These are phyloP conservation scores for Sebastes matsubarae DNA, from an alignment of 2,797 vertebrate genomes.

Conservation along the genomic window DNA sequence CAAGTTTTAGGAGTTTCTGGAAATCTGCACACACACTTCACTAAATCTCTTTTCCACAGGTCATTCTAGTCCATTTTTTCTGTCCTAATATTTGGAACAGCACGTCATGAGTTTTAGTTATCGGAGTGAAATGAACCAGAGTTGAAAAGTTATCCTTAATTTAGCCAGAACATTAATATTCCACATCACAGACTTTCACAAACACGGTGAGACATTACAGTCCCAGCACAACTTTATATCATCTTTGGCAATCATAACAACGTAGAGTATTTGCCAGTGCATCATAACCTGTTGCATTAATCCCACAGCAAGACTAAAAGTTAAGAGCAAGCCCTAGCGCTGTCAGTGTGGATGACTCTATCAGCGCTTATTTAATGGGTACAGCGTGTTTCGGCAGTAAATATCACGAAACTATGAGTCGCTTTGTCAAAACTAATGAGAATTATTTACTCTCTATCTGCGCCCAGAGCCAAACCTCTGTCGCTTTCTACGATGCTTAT, in stretches of 20 bases:
- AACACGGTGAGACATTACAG: slow-evolving; percentile 49
- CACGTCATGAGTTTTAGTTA: slow-evolving; percentile 33
- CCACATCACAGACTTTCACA: slow-evolving; percentile 48
- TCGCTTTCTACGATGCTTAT: slow-evolving; percentile 73
- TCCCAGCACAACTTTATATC: slow-evolving; percentile 33
- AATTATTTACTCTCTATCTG: slow-evolving; percentile 71
- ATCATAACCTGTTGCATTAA: slow-evolving; percentile 56
- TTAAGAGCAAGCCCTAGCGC: slow-evolving; percentile 20
- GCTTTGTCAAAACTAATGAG: slow-evolving; percentile 72
- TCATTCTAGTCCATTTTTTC: slow-evolving; percentile 39
- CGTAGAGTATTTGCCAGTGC: slow-evolving; percentile 33
- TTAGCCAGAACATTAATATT: slow-evolving; percentile 43
- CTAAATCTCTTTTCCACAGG: slow-evolving; percentile 34
- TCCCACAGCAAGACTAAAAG: slow-evolving; percentile 44
- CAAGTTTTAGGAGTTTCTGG: slow-evolving; percentile 36
- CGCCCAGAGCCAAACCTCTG: slow-evolving; percentile 58
- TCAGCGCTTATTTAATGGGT: slow-evolving; percentile 69
- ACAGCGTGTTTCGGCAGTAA: slow-evolving; percentile 63
- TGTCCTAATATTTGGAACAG: slow-evolving; percentile 21
- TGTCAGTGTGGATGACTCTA: slow-evolving; percentile 67
- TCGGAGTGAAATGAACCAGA: slow-evolving; percentile 33
- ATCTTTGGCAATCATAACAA: slow-evolving; percentile 54
- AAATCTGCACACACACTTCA: slow-evolving; percentile 26
- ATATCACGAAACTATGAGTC: slow-evolving; percentile 63
- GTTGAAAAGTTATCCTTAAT: slow-evolving; percentile 40